A percentile compares a stretch with the other conserved stretches of the same genome.
phyloP scores from a whole-genome alignment of 2,797 vertebrate genomes.

The Euphonia xanthogaster region DNA sequence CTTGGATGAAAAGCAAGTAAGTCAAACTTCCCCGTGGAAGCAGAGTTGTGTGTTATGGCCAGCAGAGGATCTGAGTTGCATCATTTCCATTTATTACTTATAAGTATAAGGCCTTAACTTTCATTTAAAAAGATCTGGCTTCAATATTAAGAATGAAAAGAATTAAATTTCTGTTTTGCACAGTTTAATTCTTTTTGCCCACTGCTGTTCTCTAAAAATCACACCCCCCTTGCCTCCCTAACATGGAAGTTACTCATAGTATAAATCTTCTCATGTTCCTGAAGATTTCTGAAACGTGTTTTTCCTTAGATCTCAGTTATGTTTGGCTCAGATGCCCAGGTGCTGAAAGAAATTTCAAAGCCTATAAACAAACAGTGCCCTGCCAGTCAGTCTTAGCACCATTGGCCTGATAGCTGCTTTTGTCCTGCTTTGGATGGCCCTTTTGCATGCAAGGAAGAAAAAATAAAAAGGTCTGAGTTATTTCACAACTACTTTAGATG shows the following conservation, averaged over 20 bases:
- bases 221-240: not conserved
- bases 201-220: not conserved
- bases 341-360: not conserved
- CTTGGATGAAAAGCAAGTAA: not conserved
- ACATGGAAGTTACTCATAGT: not conserved
- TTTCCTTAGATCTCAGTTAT: not conserved
- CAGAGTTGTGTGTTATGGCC: not conserved
- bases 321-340: not conserved
- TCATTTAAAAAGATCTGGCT: not conserved
- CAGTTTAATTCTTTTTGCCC: not conserved
- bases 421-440: not conserved
- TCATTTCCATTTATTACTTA: not conserved
- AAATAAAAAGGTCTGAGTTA: not conserved
- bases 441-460: not conserved
- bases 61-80: not conserved
- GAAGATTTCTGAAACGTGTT: not conserved
- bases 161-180: not conserved
- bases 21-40: not conserved
- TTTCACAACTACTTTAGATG: not conserved
- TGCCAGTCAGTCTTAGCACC: not conserved
- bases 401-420: not conserved
- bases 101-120: not conserved
- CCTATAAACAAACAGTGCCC: not conserved
- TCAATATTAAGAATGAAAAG: not conserved
- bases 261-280: not conserved